Base-by-base conservation (phyloP, 2,797 vertebrate species). In the Aeoliscus strigatus region DNA sequence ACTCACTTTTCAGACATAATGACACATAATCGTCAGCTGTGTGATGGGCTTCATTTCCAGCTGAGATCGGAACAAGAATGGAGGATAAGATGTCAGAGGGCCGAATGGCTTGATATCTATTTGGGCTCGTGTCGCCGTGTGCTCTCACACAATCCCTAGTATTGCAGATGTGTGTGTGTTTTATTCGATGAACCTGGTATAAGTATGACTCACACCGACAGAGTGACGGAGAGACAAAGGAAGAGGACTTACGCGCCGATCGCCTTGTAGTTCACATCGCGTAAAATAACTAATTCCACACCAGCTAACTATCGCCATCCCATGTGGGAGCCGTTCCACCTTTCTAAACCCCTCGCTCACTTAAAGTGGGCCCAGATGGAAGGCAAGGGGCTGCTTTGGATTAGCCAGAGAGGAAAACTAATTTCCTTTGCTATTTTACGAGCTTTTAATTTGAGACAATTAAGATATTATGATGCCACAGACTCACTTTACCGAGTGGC, bases 401-500 rank as follows among this genome's bases (percentile, higher is more conserved):
- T 84, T 70, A 82, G 62, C 78, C 60, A 63, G 59, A 66, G 63
- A 77, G 64, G 58, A 66, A 78, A 80, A 66, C 70, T 75, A 34
- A 83, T 84, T 84, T 84, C 79, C 80, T 78, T 80, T 72, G 73
- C 73, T 53, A 64, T 81, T 87, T 87, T 85, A 84, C 31, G 78
- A 82, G 78, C 75, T 73, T 83, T 87, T 87, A 82, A 86, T 84
- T 85, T 83, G 80, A 84, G 82, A 86, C 82, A 86, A 85, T 86
- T 86, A 84, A 79, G 81, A 83, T 79, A 85, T 86, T 79, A 85
- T 43, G 39, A 70, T 36, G 44, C 59, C 12, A 52, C 33, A 23
- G 77, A 82, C 77, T 81, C 74, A 69, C 77, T 68, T 70, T 68
- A 63, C 53, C 66, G 73, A 75, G 61, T 77, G 84, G 81, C 84